Evolutionary conservation across 2,113 vertebrate species (phyloP).

Genomic region (Salminus brasiliensis): DNA sequence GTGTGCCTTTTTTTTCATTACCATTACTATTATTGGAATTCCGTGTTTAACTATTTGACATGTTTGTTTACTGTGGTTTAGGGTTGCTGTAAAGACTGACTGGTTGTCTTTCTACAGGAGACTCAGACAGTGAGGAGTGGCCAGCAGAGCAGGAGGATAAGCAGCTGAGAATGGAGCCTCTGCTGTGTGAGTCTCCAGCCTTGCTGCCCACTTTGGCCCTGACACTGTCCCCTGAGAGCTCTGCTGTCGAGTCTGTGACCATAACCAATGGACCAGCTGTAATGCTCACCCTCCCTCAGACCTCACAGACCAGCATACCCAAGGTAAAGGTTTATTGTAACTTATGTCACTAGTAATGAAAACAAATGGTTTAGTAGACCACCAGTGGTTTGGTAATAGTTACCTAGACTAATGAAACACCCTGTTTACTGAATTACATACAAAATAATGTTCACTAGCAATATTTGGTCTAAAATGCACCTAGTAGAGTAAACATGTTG

Average conservation of each 20-base stretch:
- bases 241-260: slow-evolving; percentile 51
- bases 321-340: neutral
- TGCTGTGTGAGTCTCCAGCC: slow-evolving; percentile 78
- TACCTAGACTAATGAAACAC: too few relatives aligned
- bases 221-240: slow-evolving; percentile 66
- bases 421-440: too few relatives aligned
- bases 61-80: too few relatives aligned
- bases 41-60: too few relatives aligned
- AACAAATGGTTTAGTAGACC: too few relatives aligned
- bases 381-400: too few relatives aligned
- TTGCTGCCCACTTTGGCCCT: slow-evolving; percentile 86
- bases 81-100: neutral
- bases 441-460: too few relatives aligned
- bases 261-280: slow-evolving; percentile 59
- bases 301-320: slow-evolving; percentile 52
- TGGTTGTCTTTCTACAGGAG: slow-evolving; percentile 63
- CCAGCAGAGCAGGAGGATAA: slow-evolving; percentile 81
- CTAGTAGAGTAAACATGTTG: too few relatives aligned
- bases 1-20: neutral
- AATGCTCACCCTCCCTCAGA: slow-evolving; percentile 37
- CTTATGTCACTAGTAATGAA: too few relatives aligned
- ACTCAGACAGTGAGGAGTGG: slow-evolving; percentile 88
- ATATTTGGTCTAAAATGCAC: too few relatives aligned
- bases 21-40: neutral
- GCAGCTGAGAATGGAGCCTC: slow-evolving; percentile 80